A percentile compares a stretch with the other conserved stretches of the same genome.
Conservation (phyloP, 1,140 invertebrate genomes). For the Batillaria attramentaria region DNA sequence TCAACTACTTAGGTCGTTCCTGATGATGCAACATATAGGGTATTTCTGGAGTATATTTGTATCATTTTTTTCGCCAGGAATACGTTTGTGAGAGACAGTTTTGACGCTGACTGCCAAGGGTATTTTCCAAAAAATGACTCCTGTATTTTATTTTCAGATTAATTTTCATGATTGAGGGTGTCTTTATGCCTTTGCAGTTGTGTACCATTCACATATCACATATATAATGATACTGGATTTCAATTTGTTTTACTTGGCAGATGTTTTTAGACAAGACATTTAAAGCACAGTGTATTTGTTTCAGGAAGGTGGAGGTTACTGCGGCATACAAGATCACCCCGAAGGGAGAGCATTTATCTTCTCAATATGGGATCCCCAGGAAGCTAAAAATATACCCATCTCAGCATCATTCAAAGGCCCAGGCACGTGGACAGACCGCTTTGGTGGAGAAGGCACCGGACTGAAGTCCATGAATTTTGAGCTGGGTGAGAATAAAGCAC, state of each 20-base stretch:
- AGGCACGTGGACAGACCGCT: conserved; percentile 42
- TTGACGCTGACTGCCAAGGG: too few relatives aligned
- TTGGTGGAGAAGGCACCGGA: conserved; percentile 47
- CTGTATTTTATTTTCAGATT: too few relatives aligned
- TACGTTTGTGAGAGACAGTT: too few relatives aligned
- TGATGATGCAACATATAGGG: too few relatives aligned
- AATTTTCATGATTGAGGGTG: too few relatives aligned
- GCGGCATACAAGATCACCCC: conserved; percentile 52
- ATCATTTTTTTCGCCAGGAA: too few relatives aligned
- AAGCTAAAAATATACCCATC: conserved; percentile 28
- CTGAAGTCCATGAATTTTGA: conserved; percentile 53
- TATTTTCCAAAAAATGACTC: too few relatives aligned
- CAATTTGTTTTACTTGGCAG: background rate
- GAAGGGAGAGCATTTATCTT: conserved; percentile 48
- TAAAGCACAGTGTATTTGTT: background rate
- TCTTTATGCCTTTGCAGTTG: background rate
- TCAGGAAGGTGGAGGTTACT: conserved; percentile 50
- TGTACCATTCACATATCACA: background rate
- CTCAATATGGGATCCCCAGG: conserved; percentile 47
- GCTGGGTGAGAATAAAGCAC: too few relatives aligned
- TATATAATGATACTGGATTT: background rate
- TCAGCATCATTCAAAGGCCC: conserved; percentile 37
- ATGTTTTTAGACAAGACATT: background rate
- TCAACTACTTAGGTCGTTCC: background rate
- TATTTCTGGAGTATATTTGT: too few relatives aligned